A percentile compares a stretch with the other conserved stretches of the same genome.
Evolutionary conservation across 2,797 vertebrate genomes (phyloP).

Genomic region (Pipistrellus kuhlii): DNA sequence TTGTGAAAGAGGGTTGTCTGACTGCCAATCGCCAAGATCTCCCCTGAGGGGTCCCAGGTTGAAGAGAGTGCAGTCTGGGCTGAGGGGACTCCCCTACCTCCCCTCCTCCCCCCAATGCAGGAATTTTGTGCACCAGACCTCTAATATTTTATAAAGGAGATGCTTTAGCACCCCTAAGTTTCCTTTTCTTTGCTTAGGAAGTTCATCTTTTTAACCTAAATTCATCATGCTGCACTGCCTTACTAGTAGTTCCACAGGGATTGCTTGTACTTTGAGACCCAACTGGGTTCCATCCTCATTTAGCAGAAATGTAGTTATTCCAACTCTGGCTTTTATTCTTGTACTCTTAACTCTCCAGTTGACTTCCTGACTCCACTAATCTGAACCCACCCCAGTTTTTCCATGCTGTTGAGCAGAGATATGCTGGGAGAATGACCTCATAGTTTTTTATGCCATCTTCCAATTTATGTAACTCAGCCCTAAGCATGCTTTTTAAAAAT

Average conservation of each 20-base stretch:
- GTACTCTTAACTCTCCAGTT: not conserved
- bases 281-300: not conserved
- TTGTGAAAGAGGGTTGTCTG: too few relatives aligned
- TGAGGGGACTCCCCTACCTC: too few relatives aligned
- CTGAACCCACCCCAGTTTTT: not conserved
- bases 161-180: not conserved
- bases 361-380: not conserved
- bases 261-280: not conserved
- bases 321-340: not conserved
- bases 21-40: too few relatives aligned
- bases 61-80: too few relatives aligned
- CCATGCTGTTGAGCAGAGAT: not conserved
- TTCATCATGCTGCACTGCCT: not conserved
- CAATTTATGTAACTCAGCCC: constrained; percentile 9
- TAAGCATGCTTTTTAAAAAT: constrained; percentile 38
- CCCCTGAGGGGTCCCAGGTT: too few relatives aligned
- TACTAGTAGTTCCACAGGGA: not conserved
- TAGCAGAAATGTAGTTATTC: not conserved
- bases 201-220: not conserved
- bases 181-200: not conserved
- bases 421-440: constrained; percentile 31
- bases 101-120: too few relatives aligned
- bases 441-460: constrained; percentile 40
- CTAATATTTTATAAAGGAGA: not conserved
- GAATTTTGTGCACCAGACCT: too few relatives aligned